Evolutionary conservation across 1,140 invertebrate genomes (phyloP).

Genomic region (Anoplolepis gracilipes): DNA sequence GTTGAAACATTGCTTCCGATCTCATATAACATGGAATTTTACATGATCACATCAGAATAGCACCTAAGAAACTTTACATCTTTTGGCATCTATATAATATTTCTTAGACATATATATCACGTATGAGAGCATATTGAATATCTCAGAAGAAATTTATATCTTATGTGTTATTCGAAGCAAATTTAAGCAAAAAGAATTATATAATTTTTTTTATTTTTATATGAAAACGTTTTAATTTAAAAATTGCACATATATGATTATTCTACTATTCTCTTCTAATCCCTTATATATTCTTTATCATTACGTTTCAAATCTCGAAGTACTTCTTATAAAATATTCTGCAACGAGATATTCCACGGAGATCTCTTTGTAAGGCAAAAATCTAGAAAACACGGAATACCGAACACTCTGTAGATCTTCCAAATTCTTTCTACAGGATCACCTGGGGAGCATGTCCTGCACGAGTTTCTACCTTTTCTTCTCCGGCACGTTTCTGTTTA

Average conservation of each 20-base stretch:
- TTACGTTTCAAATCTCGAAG: constrained; percentile 4
- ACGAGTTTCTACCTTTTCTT: constrained; percentile 62
- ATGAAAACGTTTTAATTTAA: not conserved
- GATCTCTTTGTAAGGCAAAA: constrained; percentile 8
- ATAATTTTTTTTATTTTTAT: not conserved
- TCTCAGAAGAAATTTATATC: not conserved
- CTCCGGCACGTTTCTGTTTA: constrained; percentile 66
- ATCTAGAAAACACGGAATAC: constrained; percentile 26
- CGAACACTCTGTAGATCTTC: constrained; percentile 38
- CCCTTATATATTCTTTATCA: constrained; percentile 10
- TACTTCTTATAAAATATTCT: not conserved
- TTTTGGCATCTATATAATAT: constrained; percentile 23
- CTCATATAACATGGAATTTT: constrained; percentile 26
- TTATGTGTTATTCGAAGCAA: not conserved
- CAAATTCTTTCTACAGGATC: constrained; percentile 44
- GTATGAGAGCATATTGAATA: not conserved
- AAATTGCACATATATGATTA: not conserved
- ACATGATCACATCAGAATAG: not conserved
- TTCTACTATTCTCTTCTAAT: not conserved
- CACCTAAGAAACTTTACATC: not conserved
- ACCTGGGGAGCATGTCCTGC: constrained; percentile 27
- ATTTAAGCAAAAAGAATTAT: not conserved
- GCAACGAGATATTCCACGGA: not conserved
- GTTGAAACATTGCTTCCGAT: not conserved
- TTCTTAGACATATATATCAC: not conserved